Evolutionary conservation across 2,888 invertebrate genomes (phyloP), one percentile per base, ranked within the genome.

Genomic region (Rosalia funebris): DNA sequence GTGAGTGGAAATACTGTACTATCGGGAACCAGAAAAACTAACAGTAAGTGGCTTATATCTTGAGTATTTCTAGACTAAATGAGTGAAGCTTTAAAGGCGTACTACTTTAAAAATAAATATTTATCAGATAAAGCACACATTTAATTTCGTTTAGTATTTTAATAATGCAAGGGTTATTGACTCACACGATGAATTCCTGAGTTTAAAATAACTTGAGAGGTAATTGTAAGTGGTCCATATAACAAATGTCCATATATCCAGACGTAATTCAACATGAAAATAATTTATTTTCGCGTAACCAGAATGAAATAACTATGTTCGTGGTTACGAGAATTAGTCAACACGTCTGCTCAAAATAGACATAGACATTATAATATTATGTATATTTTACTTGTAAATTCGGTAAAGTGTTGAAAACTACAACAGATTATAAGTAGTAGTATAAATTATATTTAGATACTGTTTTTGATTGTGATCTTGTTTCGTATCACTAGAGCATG

Each of bases 151-250:
- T 42, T 17, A 25, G 42, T 32, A 53, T 53, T 41, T 32, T 41
- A 53, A 42, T 53, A 42, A 42, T 32, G 15, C 7, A 46, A 32
- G 14, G 53, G 53, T 53, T 53, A 32, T 42, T 53, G 53, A 53
- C 53, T 42, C 48, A 48, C 36, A 15, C 41, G 39, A 50, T 39
- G 19, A 50, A 39, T 50, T 39, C 50, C 39, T 20, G 14, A 5
- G 37, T 39, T 41, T 50, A 39, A 50, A 50, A 50, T 50, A 53
- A 42, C 53, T 42, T 31, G 32, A 9, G 17, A 32, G 32, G 34
- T 53, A 53, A 53, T 32, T 31, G 42, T 37, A 42, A 42, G 41
- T 42, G 34, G 53, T 42, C 53, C 42, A 42, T 12, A 25, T 39
- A 39, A 20, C 17, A 39, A 37, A 25, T 20, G 42, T 31, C 41